Evolutionary conservation across 2,797 vertebrate species (phyloP), one percentile per base, ranked within the genome.

Genomic region (Enoplosus armatus): DNA sequence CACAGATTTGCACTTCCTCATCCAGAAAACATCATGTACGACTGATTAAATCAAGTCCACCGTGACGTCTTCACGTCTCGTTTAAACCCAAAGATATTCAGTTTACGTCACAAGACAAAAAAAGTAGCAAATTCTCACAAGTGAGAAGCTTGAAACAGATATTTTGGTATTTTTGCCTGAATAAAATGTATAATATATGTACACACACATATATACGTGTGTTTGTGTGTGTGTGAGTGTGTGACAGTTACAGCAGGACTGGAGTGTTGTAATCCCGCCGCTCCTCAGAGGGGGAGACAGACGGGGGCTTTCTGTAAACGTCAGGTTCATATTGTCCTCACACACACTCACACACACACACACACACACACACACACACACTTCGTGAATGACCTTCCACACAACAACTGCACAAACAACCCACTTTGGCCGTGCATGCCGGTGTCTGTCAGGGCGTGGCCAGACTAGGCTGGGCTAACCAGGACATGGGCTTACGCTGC

Each of bases 351-450:
- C n/a, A n/a, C n/a, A n/a, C 83, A 41, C 77, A 70, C 79, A 85
- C 81, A 85, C 82, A 9, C 10, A 9, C n/a, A n/a, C n/a, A n/a
- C n/a, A n/a, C 77, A 73, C 79, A 85, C 81, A 85, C 82, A 83
- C 76, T 68, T 54, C 37, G 80, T 27, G 70, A 82, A 77, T 88
- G 89, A 92, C 90, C 89, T 90, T 90, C 85, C 79, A 72, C 75
- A 80, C 75, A 85, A 90, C 91, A 92, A 94, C 92, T 93, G 88
- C 88, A 89, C 78, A 90, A 93, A 93, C 90, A 93, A 84, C 75
- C 69, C 78, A 10, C 70, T 86, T 65, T 80, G 79, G 80, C 82
- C 61, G 20, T 8, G 80, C 69, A 56, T 72, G 77, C 80, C 18
- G 16, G 66, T 70, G 89, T 85, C 78, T 62, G 68, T 82, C 85